These are phyloP conservation scores for Stichodactyla helianthus DNA, from an alignment of 64 coral and sea anemone genomes.

Conservation along the genomic window DNA sequence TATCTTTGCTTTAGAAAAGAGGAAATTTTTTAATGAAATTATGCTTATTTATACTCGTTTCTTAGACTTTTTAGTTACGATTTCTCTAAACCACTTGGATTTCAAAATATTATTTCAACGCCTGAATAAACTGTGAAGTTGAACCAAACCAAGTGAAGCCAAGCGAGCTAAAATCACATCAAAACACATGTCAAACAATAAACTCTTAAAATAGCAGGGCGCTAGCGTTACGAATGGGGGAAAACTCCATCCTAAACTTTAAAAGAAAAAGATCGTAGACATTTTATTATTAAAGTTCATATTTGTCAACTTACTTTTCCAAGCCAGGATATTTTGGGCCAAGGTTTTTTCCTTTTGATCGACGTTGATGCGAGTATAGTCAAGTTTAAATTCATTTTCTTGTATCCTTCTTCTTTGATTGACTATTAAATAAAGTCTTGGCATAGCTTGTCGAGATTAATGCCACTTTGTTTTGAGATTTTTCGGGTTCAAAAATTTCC, in stretches of 20 bases:
- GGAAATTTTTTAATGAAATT: too few relatives aligned
- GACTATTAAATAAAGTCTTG: neutral
- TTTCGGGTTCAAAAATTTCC: neutral
- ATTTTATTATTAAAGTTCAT: neutral
- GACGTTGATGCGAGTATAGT: constrained; percentile 67
- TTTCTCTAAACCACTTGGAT: neutral
- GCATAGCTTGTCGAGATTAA: neutral
- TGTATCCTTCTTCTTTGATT: too few relatives aligned
- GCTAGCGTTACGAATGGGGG: neutral
- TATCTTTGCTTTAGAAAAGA: too few relatives aligned
- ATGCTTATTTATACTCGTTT: too few relatives aligned
- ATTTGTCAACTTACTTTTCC: constrained; percentile 60
- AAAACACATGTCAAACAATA: neutral
- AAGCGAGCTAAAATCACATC: neutral
- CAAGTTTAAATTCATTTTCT: constrained; percentile 23
- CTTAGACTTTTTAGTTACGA: too few relatives aligned
- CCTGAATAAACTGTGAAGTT: neutral
- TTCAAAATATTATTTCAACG: neutral
- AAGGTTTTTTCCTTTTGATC: constrained; percentile 98
- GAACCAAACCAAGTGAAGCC: neutral
- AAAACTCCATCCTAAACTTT: neutral
- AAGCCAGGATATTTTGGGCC: constrained; percentile 83
- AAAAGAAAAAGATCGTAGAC: neutral
- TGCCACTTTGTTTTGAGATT: neutral
- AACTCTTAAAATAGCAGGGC: neutral